Evolutionary conservation across 2,797 vertebrate species (phyloP), one percentile per base, ranked within the genome.

Genomic region (Synanceia verrucosa): DNA sequence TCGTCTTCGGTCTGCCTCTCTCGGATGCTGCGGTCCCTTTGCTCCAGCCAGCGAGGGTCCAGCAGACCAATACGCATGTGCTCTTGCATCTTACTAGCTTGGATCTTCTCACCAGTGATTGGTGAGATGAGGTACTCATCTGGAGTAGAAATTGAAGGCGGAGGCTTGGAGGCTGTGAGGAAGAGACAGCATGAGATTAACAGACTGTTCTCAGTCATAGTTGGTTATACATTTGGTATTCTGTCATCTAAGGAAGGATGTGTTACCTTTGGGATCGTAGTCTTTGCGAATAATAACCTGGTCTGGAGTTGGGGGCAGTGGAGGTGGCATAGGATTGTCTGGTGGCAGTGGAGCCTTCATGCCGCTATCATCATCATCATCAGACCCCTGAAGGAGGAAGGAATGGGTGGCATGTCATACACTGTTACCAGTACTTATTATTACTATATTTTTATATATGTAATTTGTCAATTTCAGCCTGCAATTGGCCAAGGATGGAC

Each of bases 281-380:
- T 99, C 97, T 83, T 97, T 99, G 80, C 98, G 94, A 79, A 99
- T 99, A 81, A 99, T 99, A 82, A 99, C 98, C 78, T 99, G 98
- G 84, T 99, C 98, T 64, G 98, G 98, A 1, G 98, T 99, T 7
- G 98, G 98, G 39, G 98, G 98, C 72, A 99, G 93, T 39, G 98
- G 98, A 0, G 98, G 97, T 2, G 97, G 98, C 97, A 99, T 97
- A 0, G 98, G 97, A 19, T 96, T 96, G 79, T 99, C 97, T 64
- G 97, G 97, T 53, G 97, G 98, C 73, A 96, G 94, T 26, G 97
- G 97, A 80, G 95, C 95, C 88, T 97, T 99, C 89, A 97, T 93
- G 26, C 94, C 90, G 26, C 94, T 90, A 29, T 98, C 97, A 47
- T 99, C 98, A 2, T 99, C 98, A 1, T 99, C 98, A 92, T 99